Evolutionary conservation across 2,113 vertebrate species (phyloP).

Genomic region (Zosterops borbonicus): DNA sequence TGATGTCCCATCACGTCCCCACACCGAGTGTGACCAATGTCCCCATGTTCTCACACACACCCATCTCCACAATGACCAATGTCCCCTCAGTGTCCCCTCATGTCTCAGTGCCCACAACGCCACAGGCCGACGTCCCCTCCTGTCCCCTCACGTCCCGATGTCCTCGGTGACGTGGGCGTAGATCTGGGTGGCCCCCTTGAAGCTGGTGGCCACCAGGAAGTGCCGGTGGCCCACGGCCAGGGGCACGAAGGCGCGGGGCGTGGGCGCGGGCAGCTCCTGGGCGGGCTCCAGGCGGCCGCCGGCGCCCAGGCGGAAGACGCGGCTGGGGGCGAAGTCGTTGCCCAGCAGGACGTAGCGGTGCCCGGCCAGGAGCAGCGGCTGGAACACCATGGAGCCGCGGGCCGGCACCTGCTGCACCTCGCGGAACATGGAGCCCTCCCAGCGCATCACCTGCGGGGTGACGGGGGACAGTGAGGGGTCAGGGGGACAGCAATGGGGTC

Average conservation of each 20-base stretch:
- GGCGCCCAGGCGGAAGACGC: slow-evolving; percentile 82
- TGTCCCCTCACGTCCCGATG: slow-evolving; percentile 11
- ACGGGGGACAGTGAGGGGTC: no score
- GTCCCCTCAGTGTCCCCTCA: neutral
- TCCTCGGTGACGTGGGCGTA: slow-evolving; percentile 86
- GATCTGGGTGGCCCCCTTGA: slow-evolving; percentile 89
- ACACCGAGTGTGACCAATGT: no score
- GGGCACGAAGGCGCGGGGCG: slow-evolving; percentile 84
- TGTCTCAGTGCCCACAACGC: no score
- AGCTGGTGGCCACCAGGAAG: slow-evolving; percentile 88
- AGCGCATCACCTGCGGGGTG: no score
- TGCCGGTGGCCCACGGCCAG: slow-evolving; percentile 77
- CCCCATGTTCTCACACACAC: no score
- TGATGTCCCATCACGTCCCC: no score
- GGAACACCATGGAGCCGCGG: slow-evolving; percentile 84
- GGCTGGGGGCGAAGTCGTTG: slow-evolving; percentile 90
- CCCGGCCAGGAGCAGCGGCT: slow-evolving; percentile 78
- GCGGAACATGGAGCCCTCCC: slow-evolving; percentile 84
- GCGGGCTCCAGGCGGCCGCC: slow-evolving; percentile 77
- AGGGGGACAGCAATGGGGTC: no score
- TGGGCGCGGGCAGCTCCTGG: slow-evolving; percentile 85
- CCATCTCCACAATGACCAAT: no score
- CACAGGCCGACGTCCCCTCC: no score
- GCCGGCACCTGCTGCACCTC: slow-evolving; percentile 89
- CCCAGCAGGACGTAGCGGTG: slow-evolving; percentile 88